Evolutionary conservation across 1,140 invertebrate species (phyloP), one percentile per base, ranked within the genome.

Genomic region (Pogonus chalceus): DNA sequence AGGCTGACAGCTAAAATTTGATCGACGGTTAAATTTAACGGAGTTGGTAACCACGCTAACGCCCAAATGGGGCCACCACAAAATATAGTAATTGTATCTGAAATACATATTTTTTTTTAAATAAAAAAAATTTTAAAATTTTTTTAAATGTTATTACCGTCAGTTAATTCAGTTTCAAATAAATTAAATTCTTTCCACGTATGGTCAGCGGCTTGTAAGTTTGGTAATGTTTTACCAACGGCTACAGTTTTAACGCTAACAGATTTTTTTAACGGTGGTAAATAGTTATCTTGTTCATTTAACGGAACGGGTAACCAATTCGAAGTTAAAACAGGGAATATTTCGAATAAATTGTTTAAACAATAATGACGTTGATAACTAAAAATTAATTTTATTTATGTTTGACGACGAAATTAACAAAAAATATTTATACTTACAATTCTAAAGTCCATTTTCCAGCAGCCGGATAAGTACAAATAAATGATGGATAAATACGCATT

Each of bases 51-150:
- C 81, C 81, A 84, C 31, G 76, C 72, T 52, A 78, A 57, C 2
- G 77, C 67, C 69, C 73, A 78, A 16, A 83, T 66, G 2, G 80
- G 77, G 14, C 81, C 82, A 23, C 82, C 82, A 60, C 73, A 73
- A 65, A 78, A 83, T 61, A 81, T 73, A n/a, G 69, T 77, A 18
- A 69, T 63, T 18, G 64, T 56, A 52, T 59, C 72, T 75, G 23
- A 49, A 63, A 64, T 49, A 43, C 49, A 47, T 35, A 51, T n/a
- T 53, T 55, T 56, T 49, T 49, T 26, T 23, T 35, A 20, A 43
- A 35, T 31, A 20, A 39, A 55, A 55, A 46, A 35, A 39, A 37
- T 52, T 35, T 49, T 53, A 56, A 31, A 43, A 51, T 31, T 7
- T 14, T 31, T 31, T 31, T 31, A 14, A 31, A 31, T 16, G 31